A percentile compares a stretch with the other conserved stretches of the same genome.
phyloP scores from a whole-genome alignment of 2,113 vertebrate genomes.

The Myrmecobius fasciatus region DNA sequence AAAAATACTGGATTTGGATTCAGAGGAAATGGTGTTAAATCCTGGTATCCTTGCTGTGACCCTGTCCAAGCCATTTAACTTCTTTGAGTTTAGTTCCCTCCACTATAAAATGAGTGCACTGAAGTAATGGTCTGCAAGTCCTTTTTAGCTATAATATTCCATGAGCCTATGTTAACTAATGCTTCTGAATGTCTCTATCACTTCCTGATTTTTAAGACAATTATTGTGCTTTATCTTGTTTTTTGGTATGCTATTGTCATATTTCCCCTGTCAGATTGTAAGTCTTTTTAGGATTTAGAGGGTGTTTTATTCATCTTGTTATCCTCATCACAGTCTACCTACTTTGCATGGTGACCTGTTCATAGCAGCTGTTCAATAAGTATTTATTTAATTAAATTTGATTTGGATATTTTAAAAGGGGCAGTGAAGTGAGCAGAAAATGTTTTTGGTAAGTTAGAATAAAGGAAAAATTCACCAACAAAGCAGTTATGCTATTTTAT shows the following conservation, averaged over 20 bases:
- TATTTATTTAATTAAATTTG: not conserved
- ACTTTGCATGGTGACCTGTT: not conserved
- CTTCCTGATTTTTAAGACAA: not conserved
- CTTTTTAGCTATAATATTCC: not conserved
- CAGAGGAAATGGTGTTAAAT: not conserved
- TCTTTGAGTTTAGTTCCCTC: not conserved
- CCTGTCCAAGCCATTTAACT: not conserved
- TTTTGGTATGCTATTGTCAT: not conserved
- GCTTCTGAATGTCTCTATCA: not conserved
- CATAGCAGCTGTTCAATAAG: not conserved
- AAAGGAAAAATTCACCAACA: slow-evolving; percentile 5
- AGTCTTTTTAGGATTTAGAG: not conserved
- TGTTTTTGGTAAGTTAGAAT: not conserved
- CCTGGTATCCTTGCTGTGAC: not conserved
- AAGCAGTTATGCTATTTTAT: not conserved
- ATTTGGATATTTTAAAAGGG: not conserved
- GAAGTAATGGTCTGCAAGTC: not conserved
- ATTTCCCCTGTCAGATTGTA: not conserved
- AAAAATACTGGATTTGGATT: not conserved
- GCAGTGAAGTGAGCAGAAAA: not conserved
- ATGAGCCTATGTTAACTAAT: not conserved
- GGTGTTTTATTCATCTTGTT: not conserved
- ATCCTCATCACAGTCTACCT: not conserved
- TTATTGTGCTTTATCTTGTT: not conserved
- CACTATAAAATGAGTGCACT: not conserved